Evolutionary conservation across 92 coral and sea anemone genomes (phyloP).

Genomic region (Umimayanthus chanpuru): DNA sequence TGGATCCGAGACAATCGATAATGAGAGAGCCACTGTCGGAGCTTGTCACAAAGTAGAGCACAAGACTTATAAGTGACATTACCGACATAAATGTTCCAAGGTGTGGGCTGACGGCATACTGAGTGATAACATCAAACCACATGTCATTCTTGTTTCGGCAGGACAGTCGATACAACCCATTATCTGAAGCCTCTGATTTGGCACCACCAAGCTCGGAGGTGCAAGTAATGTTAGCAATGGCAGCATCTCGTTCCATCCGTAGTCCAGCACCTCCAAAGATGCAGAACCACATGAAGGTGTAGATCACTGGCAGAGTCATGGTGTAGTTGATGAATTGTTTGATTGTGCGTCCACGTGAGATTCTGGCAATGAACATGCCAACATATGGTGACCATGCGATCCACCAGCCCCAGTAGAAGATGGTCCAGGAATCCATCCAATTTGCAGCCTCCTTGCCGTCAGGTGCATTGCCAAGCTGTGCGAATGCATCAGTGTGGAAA

Average conservation of each 20-base stretch:
- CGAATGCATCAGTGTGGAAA: slow-evolving; percentile 61
- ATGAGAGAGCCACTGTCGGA: slow-evolving; percentile 95
- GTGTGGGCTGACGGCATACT: slow-evolving; percentile 51
- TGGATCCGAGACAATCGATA: slow-evolving; percentile 89
- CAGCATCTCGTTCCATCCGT: slow-evolving; percentile 62
- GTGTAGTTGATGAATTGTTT: slow-evolving; percentile 54
- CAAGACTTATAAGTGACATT: slow-evolving; percentile 73
- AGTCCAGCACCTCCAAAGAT: slow-evolving; percentile 65
- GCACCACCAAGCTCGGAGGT: slow-evolving; percentile 44
- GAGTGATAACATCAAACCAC: slow-evolving; percentile 58
- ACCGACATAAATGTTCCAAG: slow-evolving; percentile 67
- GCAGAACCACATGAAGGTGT: slow-evolving; percentile 57
- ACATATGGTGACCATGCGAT: slow-evolving; percentile 63
- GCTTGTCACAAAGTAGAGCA: slow-evolving; percentile 92
- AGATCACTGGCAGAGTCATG: slow-evolving; percentile 47
- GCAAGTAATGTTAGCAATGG: slow-evolving; percentile 40
- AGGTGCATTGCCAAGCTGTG: slow-evolving; percentile 65
- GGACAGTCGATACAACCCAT: slow-evolving; percentile 51
- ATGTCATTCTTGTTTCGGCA: slow-evolving; percentile 51
- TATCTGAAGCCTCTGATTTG: slow-evolving; percentile 37
- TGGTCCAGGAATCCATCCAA: slow-evolving; percentile 64
- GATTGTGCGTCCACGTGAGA: slow-evolving; percentile 59
- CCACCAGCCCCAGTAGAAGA: slow-evolving; percentile 70
- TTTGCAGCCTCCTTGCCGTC: slow-evolving; percentile 43
- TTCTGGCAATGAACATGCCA: slow-evolving; percentile 63